A percentile compares a stretch with the other conserved stretches of the same genome.
phyloP scores from a whole-genome alignment of 2,113 vertebrate species.

The Paramormyrops kingsleyae region DNA sequence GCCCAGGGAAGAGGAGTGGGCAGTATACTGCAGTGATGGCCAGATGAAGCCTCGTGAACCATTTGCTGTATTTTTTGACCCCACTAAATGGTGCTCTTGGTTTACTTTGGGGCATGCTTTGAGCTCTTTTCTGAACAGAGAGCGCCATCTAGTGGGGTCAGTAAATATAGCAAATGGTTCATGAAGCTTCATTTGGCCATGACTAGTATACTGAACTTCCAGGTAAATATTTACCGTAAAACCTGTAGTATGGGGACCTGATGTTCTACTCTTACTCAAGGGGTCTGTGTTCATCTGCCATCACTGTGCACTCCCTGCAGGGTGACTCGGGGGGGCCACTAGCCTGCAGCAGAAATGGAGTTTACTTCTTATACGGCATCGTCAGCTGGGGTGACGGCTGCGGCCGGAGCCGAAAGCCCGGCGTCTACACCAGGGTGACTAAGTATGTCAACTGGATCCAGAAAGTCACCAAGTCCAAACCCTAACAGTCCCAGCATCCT shows the following conservation, averaged over 20 bases:
- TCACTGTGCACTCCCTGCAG: conserved; percentile 50
- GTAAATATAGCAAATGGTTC: background rate
- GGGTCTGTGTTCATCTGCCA: background rate
- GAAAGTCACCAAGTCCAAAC: conserved; percentile 54
- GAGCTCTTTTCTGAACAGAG: background rate
- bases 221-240: background rate
- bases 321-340: conserved; percentile 90
- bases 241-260: too few relatives aligned
- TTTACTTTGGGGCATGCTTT: background rate
- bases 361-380: conserved; percentile 80
- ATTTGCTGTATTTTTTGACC: background rate
- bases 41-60: background rate
- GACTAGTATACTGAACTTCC: background rate
- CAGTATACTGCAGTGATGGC: background rate
- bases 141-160: background rate
- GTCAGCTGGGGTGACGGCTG: conserved; percentile 94
- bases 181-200: background rate
- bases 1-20: background rate
- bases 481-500: background rate
- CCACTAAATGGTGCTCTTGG: background rate
- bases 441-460: conserved; percentile 84
- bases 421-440: conserved; percentile 82
- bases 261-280: background rate
- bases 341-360: conserved; percentile 63
- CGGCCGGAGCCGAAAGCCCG: conserved; percentile 67